These are phyloP conservation scores for Emydura subglobosa DNA, from an alignment of 2,113 vertebrate genomes.

Conservation along the genomic window DNA sequence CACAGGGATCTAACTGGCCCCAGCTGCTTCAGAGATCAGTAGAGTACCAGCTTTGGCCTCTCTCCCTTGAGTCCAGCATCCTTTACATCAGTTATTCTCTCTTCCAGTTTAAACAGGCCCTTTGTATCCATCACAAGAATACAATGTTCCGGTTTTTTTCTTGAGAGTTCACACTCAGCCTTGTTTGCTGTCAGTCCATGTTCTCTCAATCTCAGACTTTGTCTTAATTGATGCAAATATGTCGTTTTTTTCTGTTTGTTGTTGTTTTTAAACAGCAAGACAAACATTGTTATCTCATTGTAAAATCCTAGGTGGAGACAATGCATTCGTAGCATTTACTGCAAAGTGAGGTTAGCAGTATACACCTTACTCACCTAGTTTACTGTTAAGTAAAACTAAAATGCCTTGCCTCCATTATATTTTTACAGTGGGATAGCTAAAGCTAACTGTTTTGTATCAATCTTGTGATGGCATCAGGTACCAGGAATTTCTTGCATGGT, in stretches of 20 bases:
- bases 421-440: not conserved
- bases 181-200: not conserved
- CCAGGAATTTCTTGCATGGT: not conserved
- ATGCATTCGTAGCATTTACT: not conserved
- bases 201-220: not conserved
- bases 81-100: too few relatives aligned
- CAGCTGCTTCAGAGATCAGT: not conserved
- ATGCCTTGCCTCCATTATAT: not conserved
- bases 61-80: fast-evolving
- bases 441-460: not conserved
- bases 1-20: not conserved
- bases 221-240: not conserved
- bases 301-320: not conserved
- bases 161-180: not conserved
- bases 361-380: not conserved
- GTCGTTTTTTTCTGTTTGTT: not conserved
- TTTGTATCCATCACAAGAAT: too few relatives aligned
- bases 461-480: not conserved
- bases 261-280: not conserved
- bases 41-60: not conserved
- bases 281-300: not conserved
- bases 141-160: too few relatives aligned
- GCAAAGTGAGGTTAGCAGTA: not conserved
- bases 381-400: not conserved
- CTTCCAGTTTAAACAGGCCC: too few relatives aligned